A percentile compares a stretch with the other conserved stretches of the same genome.
Evolutionary conservation across 2,888 invertebrate genomes (phyloP).

Genomic region (Scotopteryx bipunctaria): DNA sequence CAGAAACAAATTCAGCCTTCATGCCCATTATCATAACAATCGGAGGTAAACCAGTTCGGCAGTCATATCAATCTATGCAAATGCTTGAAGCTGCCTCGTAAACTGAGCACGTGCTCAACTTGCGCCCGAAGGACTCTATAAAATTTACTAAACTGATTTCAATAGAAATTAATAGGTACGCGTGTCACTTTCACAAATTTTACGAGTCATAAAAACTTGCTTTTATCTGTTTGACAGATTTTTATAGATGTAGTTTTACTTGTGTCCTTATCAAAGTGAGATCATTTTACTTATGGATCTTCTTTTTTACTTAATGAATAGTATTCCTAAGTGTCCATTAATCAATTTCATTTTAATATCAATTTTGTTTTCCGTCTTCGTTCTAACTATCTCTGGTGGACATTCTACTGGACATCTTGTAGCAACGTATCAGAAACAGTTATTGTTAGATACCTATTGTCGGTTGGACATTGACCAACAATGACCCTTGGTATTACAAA

Average conservation of each 20-base stretch:
- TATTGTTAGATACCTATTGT: conserved; percentile 2
- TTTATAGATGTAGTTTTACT: neutral
- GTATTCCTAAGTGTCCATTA: too few species aligned
- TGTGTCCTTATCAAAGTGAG: neutral
- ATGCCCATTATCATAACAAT: conserved; percentile 25
- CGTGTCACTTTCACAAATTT: conserved; percentile 24
- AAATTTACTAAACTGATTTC: conserved; percentile 23
- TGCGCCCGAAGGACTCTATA: conserved; percentile 24
- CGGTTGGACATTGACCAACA: conserved; percentile 44
- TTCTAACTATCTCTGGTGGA: too few species aligned
- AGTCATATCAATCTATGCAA: conserved; percentile 31
- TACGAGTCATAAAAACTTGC: conserved; percentile 31
- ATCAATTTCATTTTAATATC: too few species aligned
- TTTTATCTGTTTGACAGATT: conserved; percentile 12
- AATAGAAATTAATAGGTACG: conserved; percentile 24
- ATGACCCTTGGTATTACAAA: conserved; percentile 50
- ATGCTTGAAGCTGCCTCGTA: conserved; percentile 21
- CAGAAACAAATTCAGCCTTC: neutral
- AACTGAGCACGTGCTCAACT: conserved; percentile 31
- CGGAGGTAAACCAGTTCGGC: conserved; percentile 31
- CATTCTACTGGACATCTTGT: too few species aligned
- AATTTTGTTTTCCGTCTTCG: too few species aligned
- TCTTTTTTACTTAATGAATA: too few species aligned
- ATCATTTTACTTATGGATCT: too few species aligned
- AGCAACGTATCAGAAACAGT: neutral